Conservation (phyloP, 2,113 vertebrate genomes). For the Ophthalmolycus amberensis region DNA sequence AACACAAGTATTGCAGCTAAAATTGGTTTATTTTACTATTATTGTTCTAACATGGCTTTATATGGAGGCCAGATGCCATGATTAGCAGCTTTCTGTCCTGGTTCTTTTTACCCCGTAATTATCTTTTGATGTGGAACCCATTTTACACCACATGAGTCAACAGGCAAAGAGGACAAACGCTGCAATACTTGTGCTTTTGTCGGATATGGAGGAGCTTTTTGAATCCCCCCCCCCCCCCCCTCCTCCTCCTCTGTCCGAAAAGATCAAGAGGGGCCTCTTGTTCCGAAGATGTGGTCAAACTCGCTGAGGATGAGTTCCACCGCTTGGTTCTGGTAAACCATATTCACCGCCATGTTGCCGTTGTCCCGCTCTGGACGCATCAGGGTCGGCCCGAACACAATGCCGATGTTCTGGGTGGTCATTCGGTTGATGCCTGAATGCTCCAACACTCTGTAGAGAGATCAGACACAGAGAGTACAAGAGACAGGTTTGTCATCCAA, state of each 20-base stretch:
- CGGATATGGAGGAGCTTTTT: conserved; percentile 30
- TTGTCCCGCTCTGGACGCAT: conserved; percentile 89
- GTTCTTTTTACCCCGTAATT: conserved; percentile 72
- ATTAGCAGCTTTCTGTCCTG: conserved; percentile 75
- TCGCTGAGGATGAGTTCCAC: conserved; percentile 91
- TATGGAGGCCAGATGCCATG: conserved; percentile 75
- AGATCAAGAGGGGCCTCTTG: conserved; percentile 60
- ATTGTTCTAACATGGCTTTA: conserved; percentile 75
- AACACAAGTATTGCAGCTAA: conserved; percentile 67
- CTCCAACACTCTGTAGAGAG: conserved; percentile 85
- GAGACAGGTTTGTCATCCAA: not conserved
- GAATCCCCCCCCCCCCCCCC: not conserved
- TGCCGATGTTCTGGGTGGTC: conserved; percentile 93
- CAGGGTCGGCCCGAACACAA: conserved; percentile 94
- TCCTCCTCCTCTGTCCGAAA: conserved; percentile 28
- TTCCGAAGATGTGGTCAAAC: conserved; percentile 83
- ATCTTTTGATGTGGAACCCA: conserved; percentile 76
- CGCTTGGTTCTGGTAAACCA: conserved; percentile 89
- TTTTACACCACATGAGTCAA: conserved; percentile 70
- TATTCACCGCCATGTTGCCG: conserved; percentile 86
- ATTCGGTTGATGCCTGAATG: conserved; percentile 87
- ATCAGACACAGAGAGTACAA: not conserved
- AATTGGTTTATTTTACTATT: conserved; percentile 74
- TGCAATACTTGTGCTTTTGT: conserved; percentile 67
- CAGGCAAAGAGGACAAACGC: conserved; percentile 54